Base-by-base conservation (phyloP, 1,140 invertebrate genomes). In the Heterodera schachtii region DNA sequence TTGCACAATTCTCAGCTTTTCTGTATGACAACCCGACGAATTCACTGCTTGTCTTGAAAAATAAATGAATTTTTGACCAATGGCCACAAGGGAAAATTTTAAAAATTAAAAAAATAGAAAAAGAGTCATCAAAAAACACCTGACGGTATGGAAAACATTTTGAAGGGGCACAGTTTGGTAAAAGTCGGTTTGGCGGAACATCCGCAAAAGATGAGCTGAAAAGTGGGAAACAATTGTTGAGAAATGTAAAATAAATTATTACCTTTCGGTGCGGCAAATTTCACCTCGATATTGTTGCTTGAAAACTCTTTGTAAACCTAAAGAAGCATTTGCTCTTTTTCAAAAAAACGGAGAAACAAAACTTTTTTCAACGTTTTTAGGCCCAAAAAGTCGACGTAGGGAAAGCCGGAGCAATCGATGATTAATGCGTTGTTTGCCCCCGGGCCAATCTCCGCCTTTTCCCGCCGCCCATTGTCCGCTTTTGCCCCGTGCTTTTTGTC, bases 401-500 rank as follows among this genome's bases (percentile, higher is more conserved):
- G 87, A 74, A 88, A 88, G 44, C 88, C 87, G 3, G 82, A 85
- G 73, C 87, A 88, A 69, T 88, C 87, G 57, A 88, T 90, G 16
- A 88, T 83, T 69, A 88, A 71, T 44, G 78, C 85, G 66, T 81
- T 84, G 66, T 81, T 84, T 31, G 31, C 31, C 31, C 31, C 31
- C 0, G 31, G 31, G 31, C 31, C 31, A 31, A 31, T 31, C 31
- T 31, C 31, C 31, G 31, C 31, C 19, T 64, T 16, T 8, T 64
- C 66, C 19, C 57, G 47, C 1, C 73, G 64, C 79, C 60, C 57
- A 41, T 60, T 46, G 31, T 19, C 71, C 75, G n/a, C 80, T 82
- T 43, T 8, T 46, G 66, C 46, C n/a, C 46, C 7, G 49, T 75
- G 41, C 84, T 79, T 71, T 84, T 82, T 13, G 83, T 31, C 19